A percentile compares a stretch with the other conserved stretches of the same genome.
Conservation (phyloP, 2,797 vertebrate species). For the Gadopsis marmoratus region DNA sequence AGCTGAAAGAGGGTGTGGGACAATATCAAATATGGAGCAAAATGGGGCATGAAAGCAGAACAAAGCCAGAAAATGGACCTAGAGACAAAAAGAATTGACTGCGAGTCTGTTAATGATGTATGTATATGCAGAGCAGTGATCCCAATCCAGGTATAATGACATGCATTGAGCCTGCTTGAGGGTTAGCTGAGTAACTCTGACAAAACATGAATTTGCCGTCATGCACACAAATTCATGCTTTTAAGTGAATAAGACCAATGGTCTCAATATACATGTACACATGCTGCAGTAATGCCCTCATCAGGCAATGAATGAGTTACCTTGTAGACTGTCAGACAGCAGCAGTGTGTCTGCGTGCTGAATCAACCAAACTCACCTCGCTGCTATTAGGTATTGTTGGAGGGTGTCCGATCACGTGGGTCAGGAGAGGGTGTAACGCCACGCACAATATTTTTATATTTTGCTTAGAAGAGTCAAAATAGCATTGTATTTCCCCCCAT, state of each 20-base stretch:
- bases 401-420: not conserved
- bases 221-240: not conserved
- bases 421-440: no score
- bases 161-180: no score
- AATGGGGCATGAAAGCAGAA: not conserved
- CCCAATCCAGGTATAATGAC: no score
- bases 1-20: not conserved
- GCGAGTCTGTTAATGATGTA: no score
- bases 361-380: conserved; percentile 10
- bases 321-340: not conserved
- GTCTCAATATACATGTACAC: conserved; percentile 11
- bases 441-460: no score
- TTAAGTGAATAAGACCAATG: not conserved
- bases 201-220: not conserved
- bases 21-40: not conserved
- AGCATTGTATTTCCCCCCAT: no score
- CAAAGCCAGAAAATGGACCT: not conserved
- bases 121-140: no score
- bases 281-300: not conserved
- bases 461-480: no score
- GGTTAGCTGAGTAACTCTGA: no score
- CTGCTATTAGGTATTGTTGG: conserved; percentile 3
- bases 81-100: no score
- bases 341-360: not conserved
- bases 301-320: conserved; percentile 12